Conservation (phyloP, 2,888 invertebrate species). For the Gandaritis pyraliata region DNA sequence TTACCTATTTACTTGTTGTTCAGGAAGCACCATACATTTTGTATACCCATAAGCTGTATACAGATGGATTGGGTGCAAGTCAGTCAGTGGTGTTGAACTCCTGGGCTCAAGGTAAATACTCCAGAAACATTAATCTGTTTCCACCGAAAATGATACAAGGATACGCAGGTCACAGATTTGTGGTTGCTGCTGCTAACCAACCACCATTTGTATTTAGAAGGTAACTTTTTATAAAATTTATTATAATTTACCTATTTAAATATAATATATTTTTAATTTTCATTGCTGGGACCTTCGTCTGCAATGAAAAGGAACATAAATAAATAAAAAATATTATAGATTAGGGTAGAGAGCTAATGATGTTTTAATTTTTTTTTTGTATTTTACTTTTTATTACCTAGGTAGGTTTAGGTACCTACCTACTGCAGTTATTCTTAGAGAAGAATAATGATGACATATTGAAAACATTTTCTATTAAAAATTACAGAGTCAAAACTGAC, state of each 20-base stretch:
- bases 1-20: conserved; percentile 27
- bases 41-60: conserved; percentile 89
- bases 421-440: too few species aligned
- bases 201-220: conserved; percentile 89
- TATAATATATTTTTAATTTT: too few species aligned
- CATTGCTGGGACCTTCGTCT: too few species aligned
- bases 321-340: too few species aligned
- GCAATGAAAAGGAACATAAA: too few species aligned
- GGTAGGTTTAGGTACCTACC: too few species aligned
- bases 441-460: too few species aligned
- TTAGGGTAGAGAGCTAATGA: too few species aligned
- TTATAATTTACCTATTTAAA: too few species aligned
- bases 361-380: too few species aligned
- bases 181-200: conserved; percentile 87
- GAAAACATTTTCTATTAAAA: background rate
- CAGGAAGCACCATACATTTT: conserved; percentile 89
- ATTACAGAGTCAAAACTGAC: conserved; percentile 68
- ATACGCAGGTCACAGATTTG: conserved; percentile 90
- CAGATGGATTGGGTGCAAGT: conserved; percentile 90
- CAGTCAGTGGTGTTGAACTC: conserved; percentile 87
- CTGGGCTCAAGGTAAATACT: conserved; percentile 87
- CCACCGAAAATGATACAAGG: conserved; percentile 87
- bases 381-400: too few species aligned
- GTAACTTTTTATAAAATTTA: conserved; percentile 54
- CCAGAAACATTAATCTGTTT: conserved; percentile 87